phyloP scores from a whole-genome alignment of 2,113 vertebrate species.

The Psittacus erithacus region DNA sequence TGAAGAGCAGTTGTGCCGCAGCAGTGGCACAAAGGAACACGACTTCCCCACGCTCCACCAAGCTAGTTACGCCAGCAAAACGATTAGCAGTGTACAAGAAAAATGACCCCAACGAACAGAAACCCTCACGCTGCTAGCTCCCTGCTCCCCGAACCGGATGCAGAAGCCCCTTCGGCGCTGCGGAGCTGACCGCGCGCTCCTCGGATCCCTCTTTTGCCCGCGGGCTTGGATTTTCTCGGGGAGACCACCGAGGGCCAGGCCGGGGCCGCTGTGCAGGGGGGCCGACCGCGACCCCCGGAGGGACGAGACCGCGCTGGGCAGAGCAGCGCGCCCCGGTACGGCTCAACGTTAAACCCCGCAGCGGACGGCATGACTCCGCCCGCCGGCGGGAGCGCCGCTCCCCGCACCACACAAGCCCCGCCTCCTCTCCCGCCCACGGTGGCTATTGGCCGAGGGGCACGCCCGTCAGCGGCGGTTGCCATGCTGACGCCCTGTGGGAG shows the following conservation, averaged over 20 bases:
- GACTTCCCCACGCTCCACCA: accelerated
- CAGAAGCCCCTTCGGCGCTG: too few relatives aligned
- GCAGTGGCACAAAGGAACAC: accelerated
- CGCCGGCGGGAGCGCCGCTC: accelerated
- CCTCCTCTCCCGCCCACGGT: accelerated
- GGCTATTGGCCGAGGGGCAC: background rate
- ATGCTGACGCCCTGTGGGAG: background rate
- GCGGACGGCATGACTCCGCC: accelerated
- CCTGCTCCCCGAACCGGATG: accelerated
- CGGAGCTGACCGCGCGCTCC: accelerated
- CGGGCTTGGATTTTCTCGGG: too few relatives aligned
- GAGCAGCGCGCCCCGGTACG: accelerated
- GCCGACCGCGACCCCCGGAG: accelerated
- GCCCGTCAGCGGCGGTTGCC: background rate
- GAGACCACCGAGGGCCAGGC: accelerated
- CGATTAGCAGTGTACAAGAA: accelerated
- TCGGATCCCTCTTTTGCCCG: background rate
- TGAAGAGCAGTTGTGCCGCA: background rate
- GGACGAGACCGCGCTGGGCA: accelerated
- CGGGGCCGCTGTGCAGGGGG: accelerated
- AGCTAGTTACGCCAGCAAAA: accelerated
- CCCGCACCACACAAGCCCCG: accelerated
- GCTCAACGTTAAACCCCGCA: accelerated
- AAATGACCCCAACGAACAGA: accelerated
- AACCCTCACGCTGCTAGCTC: accelerated